These are phyloP conservation scores for Synergus japonicus DNA, from an alignment of 2,888 invertebrate genomes.

Conservation along the genomic window DNA sequence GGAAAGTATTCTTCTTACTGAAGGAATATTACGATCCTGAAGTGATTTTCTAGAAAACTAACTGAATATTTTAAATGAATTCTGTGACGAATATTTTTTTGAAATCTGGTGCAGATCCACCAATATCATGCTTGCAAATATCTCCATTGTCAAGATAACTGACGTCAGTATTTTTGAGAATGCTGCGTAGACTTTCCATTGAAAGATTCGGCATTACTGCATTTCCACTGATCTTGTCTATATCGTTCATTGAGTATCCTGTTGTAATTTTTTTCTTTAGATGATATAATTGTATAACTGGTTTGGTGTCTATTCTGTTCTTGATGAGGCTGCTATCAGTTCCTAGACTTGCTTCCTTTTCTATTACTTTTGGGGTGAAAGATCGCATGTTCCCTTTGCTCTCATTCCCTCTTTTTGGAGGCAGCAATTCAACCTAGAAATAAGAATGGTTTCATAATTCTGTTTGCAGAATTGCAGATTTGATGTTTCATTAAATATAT, in stretches of 20 bases:
- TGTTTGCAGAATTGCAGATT: background rate
- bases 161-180: constrained; percentile 70
- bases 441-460: background rate
- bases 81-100: constrained; percentile 80
- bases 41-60: background rate
- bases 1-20: background rate
- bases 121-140: constrained; percentile 74
- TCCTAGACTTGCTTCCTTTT: constrained; percentile 51
- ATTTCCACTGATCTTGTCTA: constrained; percentile 67
- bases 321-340: constrained; percentile 48
- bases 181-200: constrained; percentile 74
- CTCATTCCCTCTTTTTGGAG: constrained; percentile 60
- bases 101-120: constrained; percentile 80
- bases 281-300: constrained; percentile 70
- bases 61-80: constrained; percentile 69
- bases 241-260: constrained; percentile 76
- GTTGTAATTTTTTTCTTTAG: constrained; percentile 68
- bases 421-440: constrained; percentile 65
- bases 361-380: constrained; percentile 73
- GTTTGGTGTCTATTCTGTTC: constrained; percentile 61
- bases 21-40: background rate
- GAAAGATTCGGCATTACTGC: constrained; percentile 67
- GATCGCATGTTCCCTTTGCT: constrained; percentile 72
- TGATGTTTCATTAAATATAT: background rate
- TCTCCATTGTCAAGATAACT: constrained; percentile 76